These are phyloP conservation scores for Rosalia funebris DNA, from an alignment of 2,888 invertebrate species.

Conservation along the genomic window DNA sequence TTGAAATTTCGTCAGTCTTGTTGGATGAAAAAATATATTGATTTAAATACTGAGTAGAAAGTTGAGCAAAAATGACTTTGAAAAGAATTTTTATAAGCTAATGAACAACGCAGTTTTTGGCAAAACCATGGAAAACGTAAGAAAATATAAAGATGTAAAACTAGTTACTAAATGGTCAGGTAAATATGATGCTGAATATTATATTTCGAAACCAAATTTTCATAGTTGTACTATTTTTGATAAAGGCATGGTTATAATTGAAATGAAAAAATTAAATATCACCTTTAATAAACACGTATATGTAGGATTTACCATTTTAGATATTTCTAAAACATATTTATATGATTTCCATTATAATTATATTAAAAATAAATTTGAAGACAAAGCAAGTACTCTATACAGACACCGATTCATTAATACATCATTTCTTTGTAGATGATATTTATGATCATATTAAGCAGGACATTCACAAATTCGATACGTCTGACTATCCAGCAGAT, in stretches of 20 bases:
- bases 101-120: too few relatives aligned
- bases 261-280: conserved; percentile 24
- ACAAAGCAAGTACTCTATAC: conserved; percentile 30
- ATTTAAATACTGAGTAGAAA: too few relatives aligned
- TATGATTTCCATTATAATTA: conserved; percentile 45
- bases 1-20: too few relatives aligned
- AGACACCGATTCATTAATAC: conserved; percentile 3
- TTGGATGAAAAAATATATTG: too few relatives aligned
- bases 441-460: conserved; percentile 30
- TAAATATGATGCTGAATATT: conserved; percentile 30
- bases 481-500: conserved; percentile 31
- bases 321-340: conserved; percentile 40
- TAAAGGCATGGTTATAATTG: conserved; percentile 29
- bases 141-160: conserved; percentile 28
- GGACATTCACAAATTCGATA: conserved; percentile 35
- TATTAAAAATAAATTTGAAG: conserved; percentile 31
- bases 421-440: conserved; percentile 26
- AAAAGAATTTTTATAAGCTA: too few relatives aligned
- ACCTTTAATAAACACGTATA: conserved; percentile 39
- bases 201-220: conserved; percentile 39
- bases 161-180: conserved; percentile 28
- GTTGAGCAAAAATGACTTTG: too few relatives aligned
- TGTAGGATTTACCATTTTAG: conserved; percentile 35
- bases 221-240: conserved; percentile 37
- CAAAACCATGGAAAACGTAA: conserved; percentile 20